A percentile compares a stretch with the other conserved stretches of the same genome.
Evolutionary conservation across 2,113 vertebrate species (phyloP).

Genomic region (Onychorhynchus coronatus): DNA sequence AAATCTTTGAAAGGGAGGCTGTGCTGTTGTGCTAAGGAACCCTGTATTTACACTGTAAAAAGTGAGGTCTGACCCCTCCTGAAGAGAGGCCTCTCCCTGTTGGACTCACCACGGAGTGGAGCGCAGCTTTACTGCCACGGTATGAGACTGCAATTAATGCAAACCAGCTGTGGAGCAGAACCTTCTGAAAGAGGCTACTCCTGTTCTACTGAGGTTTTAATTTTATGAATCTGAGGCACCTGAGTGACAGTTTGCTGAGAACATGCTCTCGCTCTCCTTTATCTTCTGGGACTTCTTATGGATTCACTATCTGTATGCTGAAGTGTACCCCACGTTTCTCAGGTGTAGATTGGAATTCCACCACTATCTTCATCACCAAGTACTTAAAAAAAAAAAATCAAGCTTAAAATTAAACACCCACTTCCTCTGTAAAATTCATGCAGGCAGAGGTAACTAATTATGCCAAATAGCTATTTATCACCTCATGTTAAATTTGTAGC

Average conservation of each 20-base stretch:
- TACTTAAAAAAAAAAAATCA: background rate
- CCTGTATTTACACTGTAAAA: slow-evolving; percentile 74
- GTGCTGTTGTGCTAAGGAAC: slow-evolving; percentile 43
- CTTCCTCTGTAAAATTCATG: background rate
- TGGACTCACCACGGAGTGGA: slow-evolving; percentile 35
- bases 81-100: slow-evolving; percentile 62
- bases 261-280: background rate
- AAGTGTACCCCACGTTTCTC: background rate
- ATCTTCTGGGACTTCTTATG: background rate
- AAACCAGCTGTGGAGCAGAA: slow-evolving; percentile 74
- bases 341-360: background rate
- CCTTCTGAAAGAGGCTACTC: slow-evolving; percentile 27
- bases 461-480: background rate
- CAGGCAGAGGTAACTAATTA: background rate
- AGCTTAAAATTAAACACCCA: background rate
- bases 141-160: slow-evolving; percentile 73
- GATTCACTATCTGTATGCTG: background rate
- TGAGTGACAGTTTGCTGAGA: slow-evolving; percentile 12
- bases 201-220: slow-evolving; percentile 62
- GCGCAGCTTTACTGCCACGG: slow-evolving; percentile 50
- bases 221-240: slow-evolving; percentile 44
- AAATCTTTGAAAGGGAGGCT: slow-evolving; percentile 68
- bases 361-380: background rate
- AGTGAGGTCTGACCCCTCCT: slow-evolving; percentile 71
- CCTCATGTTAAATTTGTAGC: background rate